Conservation (phyloP, 2,113 vertebrate species). For the Micronycteris hirsuta region DNA sequence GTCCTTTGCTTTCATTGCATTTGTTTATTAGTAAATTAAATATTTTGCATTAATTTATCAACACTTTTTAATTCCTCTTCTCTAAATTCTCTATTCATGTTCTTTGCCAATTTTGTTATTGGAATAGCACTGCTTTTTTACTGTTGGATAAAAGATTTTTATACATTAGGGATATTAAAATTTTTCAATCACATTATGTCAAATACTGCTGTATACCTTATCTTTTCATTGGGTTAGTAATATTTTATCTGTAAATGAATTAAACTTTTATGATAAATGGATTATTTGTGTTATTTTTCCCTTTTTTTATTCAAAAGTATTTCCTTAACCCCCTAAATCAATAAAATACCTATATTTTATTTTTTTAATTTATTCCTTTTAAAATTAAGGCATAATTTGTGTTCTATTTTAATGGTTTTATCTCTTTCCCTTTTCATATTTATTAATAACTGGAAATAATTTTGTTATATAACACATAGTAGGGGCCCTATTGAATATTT, state of each 20-base stretch:
- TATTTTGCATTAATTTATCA: neutral
- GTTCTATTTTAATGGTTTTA: neutral
- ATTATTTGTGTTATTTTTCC: neutral
- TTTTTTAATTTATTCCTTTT: neutral
- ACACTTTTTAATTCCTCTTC: neutral
- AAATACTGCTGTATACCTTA: neutral
- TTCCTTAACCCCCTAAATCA: neutral
- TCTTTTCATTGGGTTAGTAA: neutral
- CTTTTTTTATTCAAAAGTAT: neutral
- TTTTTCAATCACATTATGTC: neutral
- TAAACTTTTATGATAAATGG: neutral
- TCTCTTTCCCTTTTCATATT: neutral
- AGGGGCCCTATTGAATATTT: neutral
- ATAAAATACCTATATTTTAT: neutral
- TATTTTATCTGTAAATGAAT: neutral
- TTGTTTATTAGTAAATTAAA: neutral
- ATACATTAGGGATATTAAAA: neutral
- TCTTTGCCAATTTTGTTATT: neutral
- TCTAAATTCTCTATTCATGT: neutral
- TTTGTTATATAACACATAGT: neutral
- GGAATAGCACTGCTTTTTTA: neutral
- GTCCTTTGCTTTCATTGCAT: neutral
- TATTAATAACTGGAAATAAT: neutral
- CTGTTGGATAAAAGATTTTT: neutral
- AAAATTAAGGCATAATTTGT: neutral